A percentile compares a stretch with the other conserved stretches of the same genome.
phyloP scores from a whole-genome alignment of 2,888 invertebrate genomes.

The Ceramica pisi region DNA sequence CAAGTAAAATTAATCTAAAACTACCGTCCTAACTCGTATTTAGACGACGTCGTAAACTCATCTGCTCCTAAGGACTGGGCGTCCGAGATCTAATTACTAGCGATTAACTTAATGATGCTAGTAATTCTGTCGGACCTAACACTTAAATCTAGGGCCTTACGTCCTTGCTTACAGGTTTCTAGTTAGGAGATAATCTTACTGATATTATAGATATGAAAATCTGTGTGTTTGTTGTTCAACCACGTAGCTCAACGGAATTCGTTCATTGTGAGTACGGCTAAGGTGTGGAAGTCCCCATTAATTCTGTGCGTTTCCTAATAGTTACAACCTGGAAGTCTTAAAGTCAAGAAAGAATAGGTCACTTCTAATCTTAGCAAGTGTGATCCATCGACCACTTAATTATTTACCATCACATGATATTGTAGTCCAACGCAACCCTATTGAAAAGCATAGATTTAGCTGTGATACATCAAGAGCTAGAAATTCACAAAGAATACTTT shows the following conservation, averaged over 20 bases:
- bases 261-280: not conserved
- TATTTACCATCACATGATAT: not conserved
- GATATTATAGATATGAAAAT: not conserved
- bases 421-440: not conserved
- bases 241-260: not conserved
- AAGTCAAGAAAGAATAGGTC: not conserved
- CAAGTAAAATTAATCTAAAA: slow-evolving; percentile 37
- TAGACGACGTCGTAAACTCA: slow-evolving; percentile 40
- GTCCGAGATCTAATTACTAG: slow-evolving; percentile 42
- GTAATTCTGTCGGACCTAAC: slow-evolving; percentile 38
- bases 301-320: not conserved
- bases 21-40: slow-evolving; percentile 3
- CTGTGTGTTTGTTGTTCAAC: not conserved
- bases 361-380: not conserved
- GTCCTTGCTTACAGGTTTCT: slow-evolving; percentile 4
- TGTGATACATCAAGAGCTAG: not conserved
- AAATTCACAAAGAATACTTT: not conserved
- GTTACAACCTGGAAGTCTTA: not conserved
- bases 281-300: not conserved
- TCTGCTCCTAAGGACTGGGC: slow-evolving; percentile 17
- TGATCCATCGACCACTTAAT: not conserved
- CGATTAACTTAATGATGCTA: slow-evolving; percentile 41
- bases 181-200: not conserved
- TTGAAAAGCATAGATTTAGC: not conserved
- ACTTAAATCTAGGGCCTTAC: slow-evolving; percentile 16